Base-by-base conservation (phyloP, 2,797 vertebrate species). In the Coregonus suidteri region DNA sequence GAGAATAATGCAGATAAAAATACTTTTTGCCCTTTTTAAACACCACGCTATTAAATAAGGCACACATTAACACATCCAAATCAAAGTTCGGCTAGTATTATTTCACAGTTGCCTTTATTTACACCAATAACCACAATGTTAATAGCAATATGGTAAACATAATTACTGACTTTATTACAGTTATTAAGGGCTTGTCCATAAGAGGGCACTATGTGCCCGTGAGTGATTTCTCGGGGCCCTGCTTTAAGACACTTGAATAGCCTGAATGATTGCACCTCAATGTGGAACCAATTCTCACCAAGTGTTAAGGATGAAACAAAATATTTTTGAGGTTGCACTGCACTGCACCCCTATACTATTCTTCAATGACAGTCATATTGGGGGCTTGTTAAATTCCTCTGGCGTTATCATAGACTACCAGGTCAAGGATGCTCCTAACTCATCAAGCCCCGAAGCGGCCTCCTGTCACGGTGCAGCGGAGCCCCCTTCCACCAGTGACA, bases 41-140 rank as follows among this genome's bases (percentile, higher is more conserved):
- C 67, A 52, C 9, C 41, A 30, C 47, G 4, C 20, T 71, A 11
- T 30, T 53, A 51, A 71, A 20, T 0, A 30, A 53, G 25, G 11
- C 71, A 54, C 30, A 41, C 35, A 59, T 35, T 67, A 53, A 35
- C 18, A 37, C 53, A 75, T 18, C 70, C 67, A 65, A 65, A 71
- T 15, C 64, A 37, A 20, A 65, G 25, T 62, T 30, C 7, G 11
- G 5, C 18, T 4, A 51, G 34, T 72, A 41, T 67, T 81, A 30
- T 82, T 86, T 79, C 84, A 85, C 79, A 84, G 78, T 83, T 79
- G 76, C 77, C 79, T 89, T 90, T 89, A 88, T 90, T 89, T 88
- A 90, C 84, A 88, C 81, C 34, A 25, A 82, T 79, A 51, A 83
- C 84, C 82, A 81, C 82, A 76, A 69, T 16, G 79, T 82, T 77